Percentiles rank a stretch among this genome's conserved stretches.
phyloP scores from a whole-genome alignment of 2,797 vertebrate species.

The Alauda arvensis region DNA sequence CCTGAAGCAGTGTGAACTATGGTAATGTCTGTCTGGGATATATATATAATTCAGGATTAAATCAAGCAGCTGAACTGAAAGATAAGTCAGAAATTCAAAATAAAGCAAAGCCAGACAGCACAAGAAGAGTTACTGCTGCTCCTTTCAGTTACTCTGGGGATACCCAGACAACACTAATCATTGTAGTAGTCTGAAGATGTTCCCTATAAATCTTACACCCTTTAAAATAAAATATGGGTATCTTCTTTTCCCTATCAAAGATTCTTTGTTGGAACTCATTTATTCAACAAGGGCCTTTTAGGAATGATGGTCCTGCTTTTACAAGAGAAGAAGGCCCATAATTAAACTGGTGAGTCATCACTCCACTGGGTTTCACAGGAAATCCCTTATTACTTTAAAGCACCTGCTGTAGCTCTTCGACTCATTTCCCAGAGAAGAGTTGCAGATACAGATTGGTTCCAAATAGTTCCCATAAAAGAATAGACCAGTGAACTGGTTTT shows the following conservation, averaged over 20 bases:
- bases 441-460: constrained; percentile 43
- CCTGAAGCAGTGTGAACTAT: neutral
- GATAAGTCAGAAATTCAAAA: neutral
- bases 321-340: neutral
- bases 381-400: constrained; percentile 49
- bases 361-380: constrained; percentile 28
- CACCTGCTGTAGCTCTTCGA: constrained; percentile 16
- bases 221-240: constrained; percentile 27
- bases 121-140: neutral
- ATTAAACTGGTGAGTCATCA: constrained; percentile 48
- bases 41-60: neutral
- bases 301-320: constrained; percentile 14
- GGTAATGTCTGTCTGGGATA: neutral
- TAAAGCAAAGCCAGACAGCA: neutral
- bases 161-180: neutral
- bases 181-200: neutral
- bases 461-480: constrained; percentile 54
- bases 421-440: constrained; percentile 37
- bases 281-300: constrained; percentile 4
- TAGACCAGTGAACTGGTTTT: constrained; percentile 33
- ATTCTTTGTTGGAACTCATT: constrained; percentile 11
- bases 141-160: neutral
- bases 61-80: neutral
- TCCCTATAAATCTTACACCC: neutral
- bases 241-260: neutral